Conservation (phyloP, 2,113 vertebrate species). For the Grantiella picta region DNA sequence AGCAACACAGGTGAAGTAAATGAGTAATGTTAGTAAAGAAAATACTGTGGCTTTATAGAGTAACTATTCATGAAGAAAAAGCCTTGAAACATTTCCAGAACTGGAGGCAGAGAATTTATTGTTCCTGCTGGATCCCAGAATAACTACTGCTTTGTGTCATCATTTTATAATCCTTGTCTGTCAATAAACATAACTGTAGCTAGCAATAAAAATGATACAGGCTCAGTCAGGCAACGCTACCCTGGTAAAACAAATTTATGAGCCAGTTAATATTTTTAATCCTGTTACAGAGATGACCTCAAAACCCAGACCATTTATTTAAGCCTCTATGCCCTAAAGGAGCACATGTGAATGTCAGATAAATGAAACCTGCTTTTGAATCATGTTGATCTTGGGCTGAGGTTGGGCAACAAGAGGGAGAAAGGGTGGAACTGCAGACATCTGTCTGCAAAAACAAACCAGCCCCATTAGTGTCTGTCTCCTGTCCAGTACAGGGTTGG, state of each 20-base stretch:
- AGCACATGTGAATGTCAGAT: slow-evolving; percentile 17
- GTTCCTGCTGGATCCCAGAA: slow-evolving; percentile 59
- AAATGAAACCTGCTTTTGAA: slow-evolving; percentile 35
- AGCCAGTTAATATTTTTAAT: slow-evolving; percentile 63
- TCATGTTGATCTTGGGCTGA: slow-evolving; percentile 12
- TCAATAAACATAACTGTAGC: slow-evolving; percentile 67
- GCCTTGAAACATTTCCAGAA: slow-evolving; percentile 64
- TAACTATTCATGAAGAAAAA: slow-evolving; percentile 57
- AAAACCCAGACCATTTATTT: slow-evolving; percentile 40
- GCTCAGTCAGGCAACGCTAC: slow-evolving; percentile 19
- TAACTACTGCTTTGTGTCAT: slow-evolving; percentile 65
- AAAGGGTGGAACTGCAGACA: neutral
- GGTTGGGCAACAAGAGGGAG: neutral
- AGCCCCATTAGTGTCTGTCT: neutral
- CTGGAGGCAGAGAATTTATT: slow-evolving; percentile 64
- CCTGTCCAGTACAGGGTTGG: neutral
- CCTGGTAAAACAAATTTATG: slow-evolving; percentile 56
- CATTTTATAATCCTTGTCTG: slow-evolving; percentile 67
- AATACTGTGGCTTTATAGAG: slow-evolving; percentile 14
- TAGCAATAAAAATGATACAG: slow-evolving; percentile 56
- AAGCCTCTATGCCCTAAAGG: slow-evolving; percentile 17
- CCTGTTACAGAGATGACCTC: slow-evolving; percentile 56
- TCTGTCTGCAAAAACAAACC: slow-evolving; percentile 9
- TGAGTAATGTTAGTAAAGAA: slow-evolving; percentile 19
- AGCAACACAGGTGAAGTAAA: slow-evolving; percentile 7